Base-by-base conservation (phyloP, 2,797 vertebrate genomes). In the Amphiprion clarkii region DNA sequence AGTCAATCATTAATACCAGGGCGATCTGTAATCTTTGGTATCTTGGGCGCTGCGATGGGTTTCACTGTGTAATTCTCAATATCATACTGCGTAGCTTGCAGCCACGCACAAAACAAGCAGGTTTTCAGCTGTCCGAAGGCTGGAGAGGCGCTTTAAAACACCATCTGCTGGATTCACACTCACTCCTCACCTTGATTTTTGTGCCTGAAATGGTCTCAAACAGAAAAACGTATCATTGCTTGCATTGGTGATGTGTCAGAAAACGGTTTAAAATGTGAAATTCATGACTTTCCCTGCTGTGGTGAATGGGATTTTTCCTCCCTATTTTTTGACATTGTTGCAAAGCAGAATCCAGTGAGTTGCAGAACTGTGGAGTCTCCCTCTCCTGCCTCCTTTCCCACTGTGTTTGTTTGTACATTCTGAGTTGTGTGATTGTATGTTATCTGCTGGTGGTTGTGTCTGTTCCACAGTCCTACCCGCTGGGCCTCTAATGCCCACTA, bases 1-100 rank as follows among this genome's bases (percentile, higher is more conserved):
- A 61, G 61, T 27, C 6, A 16, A 21, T 0, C 11, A 14, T 54
- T 49, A 48, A 3, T 7, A 23, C 5, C 13, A 6, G 19, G 21
- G 33, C 29, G 11, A 31, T 64, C 5, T 61, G 49, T 49, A 7
- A 21, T 79, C 48, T 52, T 1, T 44, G 46, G 48, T 31, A 53
- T 74, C 48, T 55, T 0, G 23, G 9, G 55, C 65, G 71, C 52
- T 57, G 56, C 61, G n/a, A 31, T 19, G 42, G 54, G 13, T 79
- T 57, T 76, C 25, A 74, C 78, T 71, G 82, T 79, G 33, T 78
- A 65, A 75, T 81, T 82, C 53, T 67, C 77, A 61, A 91, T 92
- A 92, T 92, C 81, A 81, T 93, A 85, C 89, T 94, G 90, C 92
- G 92, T 93, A 93, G 92, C 84, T 91, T 51, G 82, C 89, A 88